Conservation (phyloP, 2,888 invertebrate genomes). For the Lycia hirtaria region DNA sequence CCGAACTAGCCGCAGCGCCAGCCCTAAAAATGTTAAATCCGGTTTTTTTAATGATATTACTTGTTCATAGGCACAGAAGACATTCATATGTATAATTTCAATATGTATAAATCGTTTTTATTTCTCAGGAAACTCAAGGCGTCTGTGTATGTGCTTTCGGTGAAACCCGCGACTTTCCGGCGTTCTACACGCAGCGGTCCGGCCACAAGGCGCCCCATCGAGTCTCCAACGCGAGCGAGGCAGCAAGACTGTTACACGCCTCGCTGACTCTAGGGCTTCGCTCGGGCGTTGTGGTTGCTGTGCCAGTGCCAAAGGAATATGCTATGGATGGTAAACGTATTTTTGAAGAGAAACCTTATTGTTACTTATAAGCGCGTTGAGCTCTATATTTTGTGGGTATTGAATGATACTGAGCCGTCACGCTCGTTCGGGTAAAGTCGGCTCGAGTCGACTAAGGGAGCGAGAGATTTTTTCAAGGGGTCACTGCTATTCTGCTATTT, state of each 20-base stretch:
- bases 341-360: background rate
- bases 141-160: slow-evolving; percentile 94
- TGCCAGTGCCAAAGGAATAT: slow-evolving; percentile 93
- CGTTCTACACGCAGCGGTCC: slow-evolving; percentile 95
- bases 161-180: slow-evolving; percentile 91
- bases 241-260: slow-evolving; percentile 89
- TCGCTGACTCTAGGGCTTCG: slow-evolving; percentile 82
- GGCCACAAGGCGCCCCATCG: slow-evolving; percentile 90
- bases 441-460: too few relatives aligned
- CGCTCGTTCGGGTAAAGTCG: too few relatives aligned
- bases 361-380: too few relatives aligned
- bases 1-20: too few relatives aligned
- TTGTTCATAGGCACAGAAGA: too few relatives aligned
- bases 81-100: too few relatives aligned
- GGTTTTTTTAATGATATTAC: too few relatives aligned
- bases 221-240: slow-evolving; percentile 86
- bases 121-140: slow-evolving; percentile 94
- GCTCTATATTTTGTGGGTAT: too few relatives aligned
- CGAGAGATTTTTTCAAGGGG: too few relatives aligned
- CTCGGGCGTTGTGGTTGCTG: slow-evolving; percentile 94
- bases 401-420: too few relatives aligned
- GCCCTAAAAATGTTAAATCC: too few relatives aligned
- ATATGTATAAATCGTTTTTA: background rate
- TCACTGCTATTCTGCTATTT: too few relatives aligned
- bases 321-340: slow-evolving; percentile 83